Conservation (phyloP, 2,113 vertebrate species). For the Ctenomys sociabilis region DNA sequence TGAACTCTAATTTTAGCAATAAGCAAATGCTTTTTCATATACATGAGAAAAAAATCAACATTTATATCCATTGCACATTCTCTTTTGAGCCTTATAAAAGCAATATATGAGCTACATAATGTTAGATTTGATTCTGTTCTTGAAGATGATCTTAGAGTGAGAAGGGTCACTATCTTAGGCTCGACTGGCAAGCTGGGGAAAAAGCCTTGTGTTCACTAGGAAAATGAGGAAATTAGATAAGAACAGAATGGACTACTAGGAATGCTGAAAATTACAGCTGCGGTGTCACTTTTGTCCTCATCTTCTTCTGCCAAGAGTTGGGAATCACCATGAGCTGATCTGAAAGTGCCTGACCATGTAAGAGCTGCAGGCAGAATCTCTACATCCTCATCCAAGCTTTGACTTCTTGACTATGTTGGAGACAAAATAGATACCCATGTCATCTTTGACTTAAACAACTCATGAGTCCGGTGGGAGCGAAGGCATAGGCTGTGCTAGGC, state of each 20-base stretch:
- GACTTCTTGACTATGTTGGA: not conserved
- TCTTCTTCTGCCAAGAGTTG: not conserved
- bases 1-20: not conserved
- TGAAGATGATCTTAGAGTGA: not conserved
- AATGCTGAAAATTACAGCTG: not conserved
- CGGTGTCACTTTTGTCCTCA: not conserved
- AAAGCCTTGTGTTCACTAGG: not conserved
- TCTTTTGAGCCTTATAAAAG: not conserved
- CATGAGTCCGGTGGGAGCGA: no score
- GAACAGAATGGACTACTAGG: not conserved
- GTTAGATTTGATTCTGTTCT: not conserved
- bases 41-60: not conserved
- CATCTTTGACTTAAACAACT: not conserved
- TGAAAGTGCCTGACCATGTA: not conserved
- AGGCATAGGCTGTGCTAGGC: no score
- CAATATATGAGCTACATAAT: not conserved
- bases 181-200: not conserved
- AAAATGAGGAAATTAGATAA: not conserved
- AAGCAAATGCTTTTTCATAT: not conserved
- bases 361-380: not conserved
- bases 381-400: not conserved
- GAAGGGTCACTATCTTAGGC: not conserved
- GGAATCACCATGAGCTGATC: not conserved
- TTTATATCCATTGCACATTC: not conserved
- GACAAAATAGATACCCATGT: not conserved